A percentile compares a stretch with the other conserved stretches of the same genome.
These are phyloP conservation scores for Amphiprion percula DNA, from an alignment of 2,113 vertebrate genomes.

Conservation along the genomic window DNA sequence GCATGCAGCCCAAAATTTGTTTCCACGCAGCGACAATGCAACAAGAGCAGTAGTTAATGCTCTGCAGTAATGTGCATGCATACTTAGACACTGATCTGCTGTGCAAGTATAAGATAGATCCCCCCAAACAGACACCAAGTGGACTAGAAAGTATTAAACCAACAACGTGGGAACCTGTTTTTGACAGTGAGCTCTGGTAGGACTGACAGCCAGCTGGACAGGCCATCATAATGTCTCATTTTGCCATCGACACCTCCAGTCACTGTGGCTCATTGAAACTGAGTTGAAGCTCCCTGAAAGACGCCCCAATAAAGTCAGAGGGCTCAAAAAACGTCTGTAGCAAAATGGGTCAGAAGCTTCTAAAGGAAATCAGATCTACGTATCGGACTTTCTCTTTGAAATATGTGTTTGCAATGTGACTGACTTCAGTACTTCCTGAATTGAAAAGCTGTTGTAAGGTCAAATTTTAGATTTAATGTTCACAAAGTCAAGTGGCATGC, in stretches of 20 bases:
- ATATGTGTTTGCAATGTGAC: not conserved
- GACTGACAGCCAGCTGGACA: slow-evolving; percentile 52
- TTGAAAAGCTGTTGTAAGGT: slow-evolving; percentile 12
- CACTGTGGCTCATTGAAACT: slow-evolving; percentile 30
- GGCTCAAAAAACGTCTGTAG: slow-evolving; percentile 16
- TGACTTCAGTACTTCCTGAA: not conserved
- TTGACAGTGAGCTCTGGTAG: not conserved
- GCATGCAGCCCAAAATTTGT: no score
- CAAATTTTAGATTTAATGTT: slow-evolving; percentile 13
- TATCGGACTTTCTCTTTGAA: slow-evolving; percentile 16
- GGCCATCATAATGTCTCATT: slow-evolving; percentile 47
- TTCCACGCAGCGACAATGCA: no score
- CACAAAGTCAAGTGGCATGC: slow-evolving; percentile 28
- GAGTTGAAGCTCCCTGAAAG: slow-evolving; percentile 39
- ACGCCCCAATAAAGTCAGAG: slow-evolving; percentile 35
- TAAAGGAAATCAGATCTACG: slow-evolving; percentile 36
- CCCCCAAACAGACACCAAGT: no score
- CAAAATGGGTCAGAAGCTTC: slow-evolving; percentile 54
- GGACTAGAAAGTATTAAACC: no score
- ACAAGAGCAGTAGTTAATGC: no score
- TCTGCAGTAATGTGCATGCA: no score
- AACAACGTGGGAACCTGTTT: not conserved
- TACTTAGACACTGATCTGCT: no score
- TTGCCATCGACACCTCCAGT: slow-evolving; percentile 48
- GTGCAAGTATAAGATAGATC: no score